A percentile compares a stretch with the other conserved stretches of the same genome.
Evolutionary conservation across 2,888 invertebrate genomes (phyloP).

Genomic region (Caenorhabditis sp.): DNA sequence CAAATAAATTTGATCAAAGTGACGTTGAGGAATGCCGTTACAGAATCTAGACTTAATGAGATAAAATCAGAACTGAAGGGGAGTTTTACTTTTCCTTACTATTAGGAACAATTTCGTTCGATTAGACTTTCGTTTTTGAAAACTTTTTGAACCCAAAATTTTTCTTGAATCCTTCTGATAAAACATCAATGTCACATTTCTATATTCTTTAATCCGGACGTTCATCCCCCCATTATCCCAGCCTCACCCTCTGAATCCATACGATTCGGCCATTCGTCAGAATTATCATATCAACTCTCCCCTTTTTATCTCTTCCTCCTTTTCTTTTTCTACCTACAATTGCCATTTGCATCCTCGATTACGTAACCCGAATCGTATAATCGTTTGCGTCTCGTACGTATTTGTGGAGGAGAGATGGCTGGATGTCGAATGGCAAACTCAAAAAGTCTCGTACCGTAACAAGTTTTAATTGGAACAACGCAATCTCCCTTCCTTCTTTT

Average conservation of each 20-base stretch:
- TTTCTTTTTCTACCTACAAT: slow-evolving; percentile 15
- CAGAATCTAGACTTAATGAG: no score
- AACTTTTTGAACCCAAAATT: no score
- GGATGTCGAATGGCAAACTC: slow-evolving; percentile 44
- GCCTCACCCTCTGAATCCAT: slow-evolving; percentile 30
- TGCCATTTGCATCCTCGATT: slow-evolving; percentile 54
- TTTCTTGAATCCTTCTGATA: not conserved
- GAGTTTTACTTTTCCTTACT: no score
- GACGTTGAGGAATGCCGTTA: no score
- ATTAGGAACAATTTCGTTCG: no score
- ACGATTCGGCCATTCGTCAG: slow-evolving; percentile 49
- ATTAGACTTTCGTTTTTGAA: not conserved
- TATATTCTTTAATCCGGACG: not conserved
- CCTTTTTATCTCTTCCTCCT: not conserved
- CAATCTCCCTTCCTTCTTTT: slow-evolving; percentile 12
- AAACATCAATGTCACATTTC: not conserved
- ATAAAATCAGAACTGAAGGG: no score
- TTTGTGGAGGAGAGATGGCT: slow-evolving; percentile 35
- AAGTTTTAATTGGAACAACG: slow-evolving; percentile 64
- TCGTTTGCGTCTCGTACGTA: slow-evolving; percentile 56
- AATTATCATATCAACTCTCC: slow-evolving; percentile 55
- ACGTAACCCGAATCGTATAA: slow-evolving; percentile 62
- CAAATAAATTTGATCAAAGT: no score
- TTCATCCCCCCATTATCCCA: slow-evolving; percentile 45
- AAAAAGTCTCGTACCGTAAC: slow-evolving; percentile 65